Base-by-base conservation (phyloP, 1,140 invertebrate genomes). In the Drosophila simulans region DNA sequence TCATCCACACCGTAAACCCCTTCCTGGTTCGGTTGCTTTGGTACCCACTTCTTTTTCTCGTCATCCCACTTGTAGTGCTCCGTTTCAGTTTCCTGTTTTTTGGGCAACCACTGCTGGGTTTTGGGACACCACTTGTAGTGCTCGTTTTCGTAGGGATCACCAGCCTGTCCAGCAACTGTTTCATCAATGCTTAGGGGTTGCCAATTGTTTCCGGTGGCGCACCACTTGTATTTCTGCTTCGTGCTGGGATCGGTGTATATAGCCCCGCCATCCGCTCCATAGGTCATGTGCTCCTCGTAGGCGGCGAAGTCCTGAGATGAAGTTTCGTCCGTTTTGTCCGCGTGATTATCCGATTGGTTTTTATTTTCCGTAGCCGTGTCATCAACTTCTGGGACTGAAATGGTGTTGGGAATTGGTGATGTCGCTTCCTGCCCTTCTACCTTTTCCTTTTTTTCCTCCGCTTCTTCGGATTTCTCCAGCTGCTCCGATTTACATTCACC, bases 211-310 rank as follows among this genome's bases (percentile, higher is more conserved):
- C 93, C 93, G 13, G 93, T 93, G 56, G 93, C 92, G 84, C 94
- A 93, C 95, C 96, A 96, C 84, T 94, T 93, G 89, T 95, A 96
- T 90, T 95, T 94, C 68, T 93, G 93, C 49, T 95, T 94, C 46
- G 94, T 94, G 43, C 91, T 92, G 37, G 95, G 95, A 92, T 97
- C 96, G 17, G 95, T 96, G 77, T 96, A 97, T 76, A 96, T 94
- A 49, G 95, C 96, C 53, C 93, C 92, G 64, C 95, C 94, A 40
- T 94, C 95, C 89, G 95, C 94, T 83, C 95, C 96, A 68, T 95
- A 94, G 5, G 80, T 85, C 17, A 95, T 92, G 92, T 95, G 92
- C 89, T 94, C 84, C 12, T 92, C 88, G 84, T 94, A 93, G 89
- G 91, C 93, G 4, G 83, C 73, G 69, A 84, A 89, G 15, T 90